Conservation (phyloP, 2,113 vertebrate genomes). For the Ifrita kowaldi region DNA sequence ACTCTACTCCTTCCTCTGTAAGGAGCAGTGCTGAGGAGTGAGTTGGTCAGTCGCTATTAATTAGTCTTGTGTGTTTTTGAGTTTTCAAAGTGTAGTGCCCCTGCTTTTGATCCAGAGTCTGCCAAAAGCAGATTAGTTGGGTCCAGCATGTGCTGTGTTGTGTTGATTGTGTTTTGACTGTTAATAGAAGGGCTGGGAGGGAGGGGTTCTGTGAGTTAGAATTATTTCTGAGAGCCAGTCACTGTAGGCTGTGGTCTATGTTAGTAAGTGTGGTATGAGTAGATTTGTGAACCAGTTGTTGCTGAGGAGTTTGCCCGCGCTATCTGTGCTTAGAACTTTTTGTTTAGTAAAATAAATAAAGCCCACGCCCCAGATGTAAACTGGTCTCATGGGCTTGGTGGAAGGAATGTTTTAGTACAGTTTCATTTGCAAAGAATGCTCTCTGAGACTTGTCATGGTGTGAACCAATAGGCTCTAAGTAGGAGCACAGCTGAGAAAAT, state of each 20-base stretch:
- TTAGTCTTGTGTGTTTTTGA: background rate
- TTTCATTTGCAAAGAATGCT: background rate
- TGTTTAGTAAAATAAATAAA: too few species aligned
- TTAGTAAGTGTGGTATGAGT: background rate
- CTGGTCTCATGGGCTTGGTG: background rate
- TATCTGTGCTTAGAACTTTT: background rate
- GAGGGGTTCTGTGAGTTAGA: background rate
- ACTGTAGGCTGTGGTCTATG: fast-evolving
- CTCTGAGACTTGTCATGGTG: background rate
- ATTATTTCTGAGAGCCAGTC: background rate
- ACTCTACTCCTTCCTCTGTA: background rate
- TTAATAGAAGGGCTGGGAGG: background rate
- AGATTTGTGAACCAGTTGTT: background rate
- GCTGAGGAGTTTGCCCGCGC: background rate
- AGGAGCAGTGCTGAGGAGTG: background rate
- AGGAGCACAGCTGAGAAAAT: background rate
- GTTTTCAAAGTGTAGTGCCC: background rate
- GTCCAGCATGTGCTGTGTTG: background rate
- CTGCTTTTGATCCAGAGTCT: background rate
- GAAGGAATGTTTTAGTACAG: background rate
- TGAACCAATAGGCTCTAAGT: background rate
- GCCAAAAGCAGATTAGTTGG: background rate
- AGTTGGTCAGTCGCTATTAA: background rate
- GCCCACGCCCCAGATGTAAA: too few species aligned
- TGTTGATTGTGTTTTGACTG: background rate